Base-by-base conservation (phyloP, 2,888 invertebrate species). In the Anagyrus pseudococci region DNA sequence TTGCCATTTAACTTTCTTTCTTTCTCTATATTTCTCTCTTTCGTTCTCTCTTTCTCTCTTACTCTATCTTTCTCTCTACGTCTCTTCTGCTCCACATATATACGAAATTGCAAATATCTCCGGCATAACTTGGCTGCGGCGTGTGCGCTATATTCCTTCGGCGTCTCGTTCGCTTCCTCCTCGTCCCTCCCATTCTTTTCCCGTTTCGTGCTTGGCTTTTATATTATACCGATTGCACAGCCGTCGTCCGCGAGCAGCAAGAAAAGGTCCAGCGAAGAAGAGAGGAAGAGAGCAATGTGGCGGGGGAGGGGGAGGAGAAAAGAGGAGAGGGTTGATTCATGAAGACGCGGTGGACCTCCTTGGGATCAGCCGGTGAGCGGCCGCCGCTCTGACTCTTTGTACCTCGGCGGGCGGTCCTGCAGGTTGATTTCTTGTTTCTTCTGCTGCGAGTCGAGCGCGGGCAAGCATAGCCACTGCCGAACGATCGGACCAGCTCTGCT, bases 341-440 rank as follows among this genome's bases (percentile, higher is more conserved):
- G 80, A 79, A 81, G 80, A 80, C 76, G 76, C 75, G 75, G 74
- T 72, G 75, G 79, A 80, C 80, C 80, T 80, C 80, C 80, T 79
- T 74, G 77, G 75, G 79, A 76, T 77, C 74, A 33, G 37, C 40
- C 47, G 41, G 50, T 26, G 33, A 23, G 15, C 52, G 23, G 46
- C 46, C 22, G 19, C 46, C 75, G 75, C 74, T 73, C 67, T 68
- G 71, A 71, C 70, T 75, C 75, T 76, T 75, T 77, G 76, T 71
- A 75, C 73, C 22, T 29, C 75, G 72, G 78, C 80, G 80, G 80
- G 80, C 80, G 80, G 80, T 81, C 80, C 72, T 73, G 72, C 75
- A 75, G 72, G 73, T 79, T 80, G 80, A 80, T 81, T 80, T 80
- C 80, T 81, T 80, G 80, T 79, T 80, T 79, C 77, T 76, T 75